Evolutionary conservation across 2,113 vertebrate species (phyloP).

Genomic region (Corythaixoides concolor): DNA sequence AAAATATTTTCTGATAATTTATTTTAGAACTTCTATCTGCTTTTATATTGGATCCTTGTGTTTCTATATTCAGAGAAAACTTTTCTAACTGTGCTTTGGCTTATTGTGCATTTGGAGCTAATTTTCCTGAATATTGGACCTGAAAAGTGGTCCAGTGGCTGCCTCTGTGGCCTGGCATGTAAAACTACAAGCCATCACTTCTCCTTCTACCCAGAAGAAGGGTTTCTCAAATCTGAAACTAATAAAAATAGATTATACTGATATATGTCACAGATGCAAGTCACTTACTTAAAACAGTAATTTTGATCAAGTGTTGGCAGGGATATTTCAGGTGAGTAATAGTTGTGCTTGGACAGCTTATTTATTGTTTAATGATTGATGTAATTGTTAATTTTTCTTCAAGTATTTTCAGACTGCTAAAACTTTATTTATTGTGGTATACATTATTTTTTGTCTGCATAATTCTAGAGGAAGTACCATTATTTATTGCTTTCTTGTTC

Average conservation of each 20-base stretch:
- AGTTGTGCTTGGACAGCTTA: background rate
- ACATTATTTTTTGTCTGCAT: background rate
- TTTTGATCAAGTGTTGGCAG: background rate
- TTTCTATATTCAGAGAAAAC: background rate
- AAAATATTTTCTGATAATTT: background rate
- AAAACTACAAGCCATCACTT: background rate
- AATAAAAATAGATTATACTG: background rate
- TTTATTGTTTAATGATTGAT: background rate
- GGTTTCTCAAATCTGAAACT: background rate
- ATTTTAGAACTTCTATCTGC: background rate
- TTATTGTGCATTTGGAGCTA: background rate
- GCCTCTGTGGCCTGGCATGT: background rate
- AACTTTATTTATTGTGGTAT: background rate
- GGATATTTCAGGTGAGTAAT: background rate
- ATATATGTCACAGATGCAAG: background rate
- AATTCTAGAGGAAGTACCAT: background rate
- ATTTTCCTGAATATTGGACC: background rate
- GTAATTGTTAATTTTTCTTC: background rate
- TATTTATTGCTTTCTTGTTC: background rate
- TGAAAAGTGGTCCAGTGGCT: background rate
- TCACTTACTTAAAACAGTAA: background rate
- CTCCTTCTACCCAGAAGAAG: background rate
- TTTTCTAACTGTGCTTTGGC: background rate
- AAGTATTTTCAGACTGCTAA: background rate
- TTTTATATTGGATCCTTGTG: background rate